Base-by-base conservation (phyloP, 2,113 vertebrate genomes). In the Larimichthys crocea region DNA sequence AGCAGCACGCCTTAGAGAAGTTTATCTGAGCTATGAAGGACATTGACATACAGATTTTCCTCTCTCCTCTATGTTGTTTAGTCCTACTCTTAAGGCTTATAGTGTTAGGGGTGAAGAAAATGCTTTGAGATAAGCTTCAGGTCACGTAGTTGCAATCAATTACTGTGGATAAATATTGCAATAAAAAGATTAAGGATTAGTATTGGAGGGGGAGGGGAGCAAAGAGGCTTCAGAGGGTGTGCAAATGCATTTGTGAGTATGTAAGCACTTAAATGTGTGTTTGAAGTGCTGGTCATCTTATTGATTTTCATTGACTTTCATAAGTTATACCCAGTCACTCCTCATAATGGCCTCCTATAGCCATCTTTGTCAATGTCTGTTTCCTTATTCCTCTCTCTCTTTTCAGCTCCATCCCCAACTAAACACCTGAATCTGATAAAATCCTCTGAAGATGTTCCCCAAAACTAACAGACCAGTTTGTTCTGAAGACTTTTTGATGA, bases 121-220 rank as follows among this genome's bases (percentile, higher is more conserved):
- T 80, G 85, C 89, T 90, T 84, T 79, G 86, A 91, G 93, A 93
- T 93, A 93, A 92, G 86, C 81, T 66, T 15, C 6, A 60, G 83
- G 92, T 91, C 74, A 70, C 60, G 71, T 79, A 88, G 76, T 84
- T 82, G 81, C 76, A 91, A 94, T 92, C 88, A 93, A 91, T 94
- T 89, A 94, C 87, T 80, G 79, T 76, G 77, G 79, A 89, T 90
- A 86, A 90, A 92, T 92, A 91, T 89, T 88, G 85, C 82, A 87
- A 91, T 90, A 89, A 88, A 92, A 81, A 89, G 84, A 90, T 91
- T 90, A 90, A 62, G 81, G 82, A 91, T 92, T 87, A 80, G 89
- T 71, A 80, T 46, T 67, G 50, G 46, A 50, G 60, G 26, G n/a
- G 60, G 26, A 26, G 26, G 26, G n/a, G 79, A 42, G 82, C 66